Base-by-base conservation (phyloP, 35 echinoderm and acorn worm genomes). In the Amphiura filiformis region DNA sequence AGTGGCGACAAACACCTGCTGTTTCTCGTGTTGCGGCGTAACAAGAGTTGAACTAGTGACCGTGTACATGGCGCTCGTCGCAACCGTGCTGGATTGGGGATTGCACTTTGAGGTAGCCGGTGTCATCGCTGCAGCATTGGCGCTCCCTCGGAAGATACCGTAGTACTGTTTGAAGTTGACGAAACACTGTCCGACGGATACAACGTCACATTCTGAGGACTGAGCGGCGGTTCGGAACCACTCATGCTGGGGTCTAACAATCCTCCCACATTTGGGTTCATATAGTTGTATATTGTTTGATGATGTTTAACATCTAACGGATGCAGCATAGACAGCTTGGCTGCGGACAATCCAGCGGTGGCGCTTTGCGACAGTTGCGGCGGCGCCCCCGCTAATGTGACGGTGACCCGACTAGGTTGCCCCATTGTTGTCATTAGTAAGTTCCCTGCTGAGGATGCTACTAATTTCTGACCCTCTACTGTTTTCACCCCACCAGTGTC, bases 141-240 rank as follows among this genome's bases (percentile, higher is more conserved):
- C n/a, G n/a, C n/a, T 2, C 35, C 37, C 40, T 52, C 78, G 39
- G 36, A 42, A 49, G 81, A 14, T 14, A 32, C 40, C 38, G 40
- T 23, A 78, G 76, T 81, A 70, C 65, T 91, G 64, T 61, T 61
- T 87, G 28, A 76, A 13, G 34, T 87, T 49, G 39, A 76, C 26
- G 84, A 36, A 47, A 47, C 41, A 17, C 61, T 36, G 26, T 84
- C 41, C 56, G 81, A 76, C 0, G 93, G 93, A 33, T 96, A 96
- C 26, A 96, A 38, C 1, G 94, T 96, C 30, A 96, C 94, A 79
- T 96, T 91, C 61, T 89, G 86, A 40, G 94, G 94, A 75, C 94
- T 96, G 1, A 87, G 86, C 20, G 90, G 94, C 14, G 94, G 86
- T 39, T 96, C 94, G 0, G 81, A 81, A 22, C 80, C 39, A 61